Percentiles rank a stretch among this genome's conserved stretches.
Evolutionary conservation across 2,888 invertebrate species (phyloP).

Genomic region (Melieria crassipennis): DNA sequence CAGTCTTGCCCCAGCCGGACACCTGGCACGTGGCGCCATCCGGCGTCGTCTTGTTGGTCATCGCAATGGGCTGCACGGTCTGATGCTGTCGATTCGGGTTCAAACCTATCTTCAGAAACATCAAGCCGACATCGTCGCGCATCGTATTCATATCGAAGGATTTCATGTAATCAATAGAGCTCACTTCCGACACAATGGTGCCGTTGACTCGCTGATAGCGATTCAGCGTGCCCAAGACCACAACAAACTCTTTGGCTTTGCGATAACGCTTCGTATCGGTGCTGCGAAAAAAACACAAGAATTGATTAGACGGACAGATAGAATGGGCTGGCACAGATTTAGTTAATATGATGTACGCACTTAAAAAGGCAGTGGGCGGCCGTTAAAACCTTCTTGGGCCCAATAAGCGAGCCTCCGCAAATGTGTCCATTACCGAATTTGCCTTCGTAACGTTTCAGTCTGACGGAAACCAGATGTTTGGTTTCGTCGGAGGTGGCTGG

Average conservation of each 20-base stretch:
- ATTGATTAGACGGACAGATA: not conserved
- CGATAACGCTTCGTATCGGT: slow-evolving; percentile 53
- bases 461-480: slow-evolving; percentile 59
- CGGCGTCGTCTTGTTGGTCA: slow-evolving; percentile 44
- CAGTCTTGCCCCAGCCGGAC: slow-evolving; percentile 62
- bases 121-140: slow-evolving; percentile 60
- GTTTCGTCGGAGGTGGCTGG: slow-evolving; percentile 46
- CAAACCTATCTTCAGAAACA: slow-evolving; percentile 53
- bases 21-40: slow-evolving; percentile 55
- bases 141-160: slow-evolving; percentile 55
- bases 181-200: slow-evolving; percentile 57
- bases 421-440: slow-evolving; percentile 60
- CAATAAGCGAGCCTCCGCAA: slow-evolving; percentile 60
- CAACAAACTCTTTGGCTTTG: slow-evolving; percentile 54
- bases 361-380: slow-evolving; percentile 62
- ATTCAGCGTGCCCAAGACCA: slow-evolving; percentile 62
- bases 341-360: slow-evolving; percentile 47
- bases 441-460: slow-evolving; percentile 51
- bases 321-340: not conserved
- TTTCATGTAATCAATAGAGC: slow-evolving; percentile 53
- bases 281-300: slow-evolving; percentile 41
- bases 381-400: slow-evolving; percentile 57
- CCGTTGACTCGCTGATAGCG: slow-evolving; percentile 52
- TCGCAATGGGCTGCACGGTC: slow-evolving; percentile 50
- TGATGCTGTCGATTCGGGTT: slow-evolving; percentile 48